Conservation (phyloP, 1,140 invertebrate genomes). For the Drosophila pallidifrons region DNA sequence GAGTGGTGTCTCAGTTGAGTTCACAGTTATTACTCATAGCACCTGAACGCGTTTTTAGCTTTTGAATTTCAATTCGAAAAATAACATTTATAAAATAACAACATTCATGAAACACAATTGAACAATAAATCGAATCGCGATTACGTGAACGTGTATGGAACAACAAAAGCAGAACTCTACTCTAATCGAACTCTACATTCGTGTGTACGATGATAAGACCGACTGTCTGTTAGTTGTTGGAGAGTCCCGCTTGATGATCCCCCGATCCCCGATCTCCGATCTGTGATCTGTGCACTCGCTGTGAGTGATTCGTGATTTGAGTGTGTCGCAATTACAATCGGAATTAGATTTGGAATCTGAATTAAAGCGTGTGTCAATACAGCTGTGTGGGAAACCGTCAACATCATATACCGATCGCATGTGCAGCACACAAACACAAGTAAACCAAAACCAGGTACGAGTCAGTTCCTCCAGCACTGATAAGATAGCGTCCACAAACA, state of each 20-base stretch:
- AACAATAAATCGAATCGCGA: no score
- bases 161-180: no score
- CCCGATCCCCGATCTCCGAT: constrained; percentile 1
- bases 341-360: background rate
- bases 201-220: constrained; percentile 25
- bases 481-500: constrained; percentile 39
- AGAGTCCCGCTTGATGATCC: background rate
- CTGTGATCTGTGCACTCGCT: background rate
- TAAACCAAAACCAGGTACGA: constrained; percentile 28
- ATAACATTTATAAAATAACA: no score
- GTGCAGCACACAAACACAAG: constrained; percentile 25
- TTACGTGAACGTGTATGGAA: no score
- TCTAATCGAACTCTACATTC: no score
- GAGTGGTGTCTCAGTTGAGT: constrained; percentile 7
- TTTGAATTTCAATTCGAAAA: background rate
- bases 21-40: constrained; percentile 42
- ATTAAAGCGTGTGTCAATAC: constrained; percentile 29
- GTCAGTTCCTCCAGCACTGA: constrained; percentile 13
- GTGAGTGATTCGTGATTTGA: background rate
- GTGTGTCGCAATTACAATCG: background rate
- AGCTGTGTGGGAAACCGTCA: constrained; percentile 22
- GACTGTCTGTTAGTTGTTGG: background rate
- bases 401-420: constrained; percentile 35
- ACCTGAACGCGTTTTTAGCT: background rate
- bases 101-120: no score